Conservation (phyloP, 2,888 invertebrate species). For the Ischnura elegans region DNA sequence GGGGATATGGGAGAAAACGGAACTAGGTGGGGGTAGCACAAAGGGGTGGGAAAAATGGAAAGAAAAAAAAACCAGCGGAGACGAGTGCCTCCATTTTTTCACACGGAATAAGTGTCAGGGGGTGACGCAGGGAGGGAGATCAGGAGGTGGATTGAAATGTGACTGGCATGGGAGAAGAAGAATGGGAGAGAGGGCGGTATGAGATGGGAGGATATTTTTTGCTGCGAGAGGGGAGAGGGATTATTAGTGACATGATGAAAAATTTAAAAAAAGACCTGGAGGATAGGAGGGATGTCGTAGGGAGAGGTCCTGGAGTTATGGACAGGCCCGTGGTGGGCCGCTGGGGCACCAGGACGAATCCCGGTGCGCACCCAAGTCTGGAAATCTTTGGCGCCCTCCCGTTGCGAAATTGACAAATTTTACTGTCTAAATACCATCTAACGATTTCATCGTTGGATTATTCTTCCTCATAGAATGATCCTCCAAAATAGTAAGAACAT, state of each 20-base stretch:
- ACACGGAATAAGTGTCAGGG: conserved; percentile 19
- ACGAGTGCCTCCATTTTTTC: not conserved
- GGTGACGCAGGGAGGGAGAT: not conserved
- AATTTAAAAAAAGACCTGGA: not conserved
- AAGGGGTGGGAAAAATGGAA: not conserved
- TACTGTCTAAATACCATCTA: too few species aligned
- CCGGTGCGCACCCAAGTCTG: too few species aligned
- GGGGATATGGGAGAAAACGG: not conserved
- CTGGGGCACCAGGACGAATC: too few species aligned
- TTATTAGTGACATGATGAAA: conserved; percentile 18
- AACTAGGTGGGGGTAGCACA: not conserved
- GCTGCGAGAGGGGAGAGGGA: not conserved
- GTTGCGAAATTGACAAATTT: too few species aligned
- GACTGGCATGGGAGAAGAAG: not conserved
- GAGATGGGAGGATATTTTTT: not conserved
- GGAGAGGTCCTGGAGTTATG: not conserved
- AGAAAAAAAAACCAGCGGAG: not conserved
- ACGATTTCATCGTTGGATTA: too few species aligned
- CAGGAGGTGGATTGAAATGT: not conserved
- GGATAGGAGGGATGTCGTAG: not conserved
- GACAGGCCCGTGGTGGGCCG: too few species aligned
- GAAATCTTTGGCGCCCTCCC: too few species aligned
- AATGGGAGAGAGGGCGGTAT: not conserved
- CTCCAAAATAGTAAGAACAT: too few species aligned
- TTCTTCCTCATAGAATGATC: too few species aligned